Percentiles rank a stretch among this genome's conserved stretches.
Conservation (phyloP, 2,888 invertebrate genomes). For the Lepas anatifera region DNA sequence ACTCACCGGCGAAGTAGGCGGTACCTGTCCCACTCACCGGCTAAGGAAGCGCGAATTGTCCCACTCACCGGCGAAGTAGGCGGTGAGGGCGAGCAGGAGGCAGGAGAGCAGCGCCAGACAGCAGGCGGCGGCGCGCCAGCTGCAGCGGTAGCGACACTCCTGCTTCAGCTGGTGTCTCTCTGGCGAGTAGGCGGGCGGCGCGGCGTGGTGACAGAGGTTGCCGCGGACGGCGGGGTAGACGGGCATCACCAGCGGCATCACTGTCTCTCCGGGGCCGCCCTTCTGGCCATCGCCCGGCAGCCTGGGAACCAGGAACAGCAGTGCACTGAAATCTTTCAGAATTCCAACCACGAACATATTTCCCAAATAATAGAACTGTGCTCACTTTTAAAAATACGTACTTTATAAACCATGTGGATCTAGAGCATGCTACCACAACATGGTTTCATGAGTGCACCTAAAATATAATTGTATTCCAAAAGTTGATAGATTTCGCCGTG, state of each 20-base stretch:
- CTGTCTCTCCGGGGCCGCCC: neutral
- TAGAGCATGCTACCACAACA: no score
- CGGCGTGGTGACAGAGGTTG: conserved; percentile 4
- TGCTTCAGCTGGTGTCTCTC: conserved; percentile 52
- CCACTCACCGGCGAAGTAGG: neutral
- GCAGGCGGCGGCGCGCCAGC: neutral
- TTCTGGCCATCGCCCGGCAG: neutral
- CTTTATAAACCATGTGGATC: no score
- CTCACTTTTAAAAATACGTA: no score
- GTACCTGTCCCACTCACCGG: no score
- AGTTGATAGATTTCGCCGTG: no score
- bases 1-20: no score
- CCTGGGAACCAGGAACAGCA: neutral
- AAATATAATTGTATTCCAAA: no score
- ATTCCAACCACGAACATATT: no score
- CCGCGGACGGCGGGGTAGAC: neutral
- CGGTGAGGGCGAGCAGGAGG: neutral
- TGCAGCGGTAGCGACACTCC: neutral
- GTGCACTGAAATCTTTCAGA: no score
- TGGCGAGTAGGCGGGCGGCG: conserved; percentile 75
- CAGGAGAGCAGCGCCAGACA: neutral
- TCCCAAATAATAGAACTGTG: no score
- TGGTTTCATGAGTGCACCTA: no score
- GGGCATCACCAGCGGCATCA: conserved; percentile 6
- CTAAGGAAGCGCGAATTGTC: no score